These are phyloP conservation scores for Acanthosoma haemorrhoidale DNA, from an alignment of 2,888 invertebrate genomes.

Conservation along the genomic window DNA sequence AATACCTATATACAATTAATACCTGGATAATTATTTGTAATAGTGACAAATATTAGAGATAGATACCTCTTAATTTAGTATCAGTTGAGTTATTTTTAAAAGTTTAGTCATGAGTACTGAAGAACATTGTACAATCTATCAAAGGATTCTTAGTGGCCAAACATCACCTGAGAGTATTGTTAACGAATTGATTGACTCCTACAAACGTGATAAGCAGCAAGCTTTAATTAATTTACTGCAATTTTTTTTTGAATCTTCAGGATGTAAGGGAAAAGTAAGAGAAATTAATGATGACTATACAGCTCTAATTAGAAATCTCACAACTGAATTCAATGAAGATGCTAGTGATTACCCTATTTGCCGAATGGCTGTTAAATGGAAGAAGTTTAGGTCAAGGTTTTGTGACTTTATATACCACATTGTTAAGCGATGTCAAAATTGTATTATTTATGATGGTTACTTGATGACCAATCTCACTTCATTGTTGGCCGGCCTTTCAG, in stretches of 20 bases:
- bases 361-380: slow-evolving; percentile 94
- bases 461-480: slow-evolving; percentile 99
- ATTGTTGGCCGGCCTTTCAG: slow-evolving; percentile 89
- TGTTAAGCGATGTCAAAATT: slow-evolving; percentile 96
- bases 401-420: slow-evolving; percentile 95
- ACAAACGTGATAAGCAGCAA: slow-evolving; percentile 85
- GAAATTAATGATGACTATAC: slow-evolving; percentile 74
- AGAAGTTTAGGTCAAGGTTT: slow-evolving; percentile 91
- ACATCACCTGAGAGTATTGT: slow-evolving; percentile 45
- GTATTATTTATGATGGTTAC: slow-evolving; percentile 97
- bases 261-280: slow-evolving; percentile 90
- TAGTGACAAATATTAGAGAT: too few species aligned
- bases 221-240: slow-evolving; percentile 93
- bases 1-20: too few species aligned
- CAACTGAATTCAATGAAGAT: slow-evolving; percentile 98
- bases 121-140: background rate
- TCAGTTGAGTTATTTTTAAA: too few species aligned
- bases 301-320: slow-evolving; percentile 95
- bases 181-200: slow-evolving; percentile 98
- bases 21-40: too few species aligned
- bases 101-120: too few species aligned
- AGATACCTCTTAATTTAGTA: too few species aligned
- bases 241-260: slow-evolving; percentile 96
- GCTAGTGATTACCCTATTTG: slow-evolving; percentile 98
- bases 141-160: background rate